Conservation (phyloP, 1,140 invertebrate genomes). For the Drosophila pandora region DNA sequence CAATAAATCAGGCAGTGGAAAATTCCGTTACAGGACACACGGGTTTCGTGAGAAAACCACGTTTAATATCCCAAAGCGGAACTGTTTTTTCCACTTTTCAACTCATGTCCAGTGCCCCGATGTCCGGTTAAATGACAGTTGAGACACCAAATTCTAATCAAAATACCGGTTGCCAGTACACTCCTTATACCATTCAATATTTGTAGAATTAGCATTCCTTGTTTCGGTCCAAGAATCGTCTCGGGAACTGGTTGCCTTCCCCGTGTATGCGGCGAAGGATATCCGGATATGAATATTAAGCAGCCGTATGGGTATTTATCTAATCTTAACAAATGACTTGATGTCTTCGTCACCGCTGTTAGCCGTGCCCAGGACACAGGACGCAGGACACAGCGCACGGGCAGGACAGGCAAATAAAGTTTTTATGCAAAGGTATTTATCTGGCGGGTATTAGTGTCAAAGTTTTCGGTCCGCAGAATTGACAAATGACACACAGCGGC, state of each 20-base stretch:
- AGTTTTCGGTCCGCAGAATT: slow-evolving; percentile 21
- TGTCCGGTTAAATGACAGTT: slow-evolving; percentile 55
- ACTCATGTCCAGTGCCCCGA: slow-evolving; percentile 8
- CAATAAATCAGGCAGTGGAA: slow-evolving; percentile 56
- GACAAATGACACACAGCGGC: slow-evolving; percentile 26
- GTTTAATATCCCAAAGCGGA: slow-evolving; percentile 62
- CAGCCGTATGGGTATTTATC: slow-evolving; percentile 48
- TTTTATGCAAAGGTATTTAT: slow-evolving; percentile 40
- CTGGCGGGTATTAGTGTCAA: slow-evolving; percentile 42
- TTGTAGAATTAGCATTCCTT: slow-evolving; percentile 15
- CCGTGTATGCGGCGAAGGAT: slow-evolving; percentile 11
- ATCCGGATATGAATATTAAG: slow-evolving; percentile 62
- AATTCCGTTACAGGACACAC: slow-evolving; percentile 62
- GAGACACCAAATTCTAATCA: slow-evolving; percentile 30
- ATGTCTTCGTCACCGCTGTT: slow-evolving; percentile 38
- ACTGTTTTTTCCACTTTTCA: slow-evolving; percentile 41
- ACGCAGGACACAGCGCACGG: background rate
- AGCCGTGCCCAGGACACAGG: slow-evolving; percentile 4
- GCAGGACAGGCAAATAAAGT: slow-evolving; percentile 41
- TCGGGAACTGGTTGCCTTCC: slow-evolving; percentile 16
- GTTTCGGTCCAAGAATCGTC: slow-evolving; percentile 3
- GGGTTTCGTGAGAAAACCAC: slow-evolving; percentile 65
- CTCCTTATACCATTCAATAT: slow-evolving; percentile 17
- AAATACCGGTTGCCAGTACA: slow-evolving; percentile 59
- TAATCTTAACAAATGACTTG: slow-evolving; percentile 69